Conservation (phyloP, 2,113 vertebrate genomes). For the Ceyx melanurus region DNA sequence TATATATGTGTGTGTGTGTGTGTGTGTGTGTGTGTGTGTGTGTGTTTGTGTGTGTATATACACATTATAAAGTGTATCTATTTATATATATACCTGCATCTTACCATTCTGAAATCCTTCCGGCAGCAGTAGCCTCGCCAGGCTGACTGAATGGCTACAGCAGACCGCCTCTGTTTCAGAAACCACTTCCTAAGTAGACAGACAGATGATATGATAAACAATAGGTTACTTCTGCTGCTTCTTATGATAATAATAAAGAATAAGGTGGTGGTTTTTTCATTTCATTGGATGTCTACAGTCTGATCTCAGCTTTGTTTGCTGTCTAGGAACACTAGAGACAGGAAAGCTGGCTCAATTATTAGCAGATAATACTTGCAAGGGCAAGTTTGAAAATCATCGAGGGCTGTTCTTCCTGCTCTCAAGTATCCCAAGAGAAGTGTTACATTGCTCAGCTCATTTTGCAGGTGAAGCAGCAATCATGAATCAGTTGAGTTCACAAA, state of each 20-base stretch:
- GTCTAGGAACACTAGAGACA: neutral
- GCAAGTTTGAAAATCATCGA: neutral
- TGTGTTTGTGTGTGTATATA: neutral
- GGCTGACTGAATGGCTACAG: constrained; percentile 84
- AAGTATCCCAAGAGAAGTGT: neutral
- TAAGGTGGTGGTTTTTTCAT: neutral
- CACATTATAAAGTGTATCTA: neutral
- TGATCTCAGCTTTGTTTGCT: neutral
- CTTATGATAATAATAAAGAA: neutral
- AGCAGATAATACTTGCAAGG: neutral
- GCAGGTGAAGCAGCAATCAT: neutral
- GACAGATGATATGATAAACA: neutral
- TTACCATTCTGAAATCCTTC: constrained; percentile 83
- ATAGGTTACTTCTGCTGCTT: neutral
- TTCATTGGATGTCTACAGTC: neutral
- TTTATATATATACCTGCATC: neutral
- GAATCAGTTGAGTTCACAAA: neutral
- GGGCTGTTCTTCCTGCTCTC: neutral
- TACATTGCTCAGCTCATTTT: neutral
- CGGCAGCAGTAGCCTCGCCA: constrained; percentile 85
- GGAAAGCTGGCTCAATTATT: neutral
- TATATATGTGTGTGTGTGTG: neutral
- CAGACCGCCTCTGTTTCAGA: constrained; percentile 80
- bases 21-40: neutral
- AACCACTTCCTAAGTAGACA: constrained; percentile 81